phyloP scores from a whole-genome alignment of 2,888 invertebrate genomes.

The Metopia argyrocephala region DNA sequence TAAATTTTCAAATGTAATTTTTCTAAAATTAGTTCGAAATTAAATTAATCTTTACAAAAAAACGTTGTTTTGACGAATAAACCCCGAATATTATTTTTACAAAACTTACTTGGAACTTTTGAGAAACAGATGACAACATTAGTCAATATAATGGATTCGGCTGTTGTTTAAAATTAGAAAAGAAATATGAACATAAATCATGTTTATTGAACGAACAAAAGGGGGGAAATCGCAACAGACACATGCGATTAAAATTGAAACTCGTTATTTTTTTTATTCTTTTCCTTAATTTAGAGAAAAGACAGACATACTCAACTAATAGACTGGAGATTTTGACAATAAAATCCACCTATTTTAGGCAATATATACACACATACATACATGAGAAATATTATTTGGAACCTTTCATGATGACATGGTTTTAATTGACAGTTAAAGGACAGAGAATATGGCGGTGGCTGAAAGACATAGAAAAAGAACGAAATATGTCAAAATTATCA shows the following conservation, averaged over 20 bases:
- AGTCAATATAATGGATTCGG: slow-evolving; percentile 29
- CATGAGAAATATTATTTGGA: neutral
- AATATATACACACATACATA: neutral
- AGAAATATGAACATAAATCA: slow-evolving; percentile 50
- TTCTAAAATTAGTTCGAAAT: slow-evolving; percentile 23
- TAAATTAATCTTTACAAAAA: slow-evolving; percentile 22
- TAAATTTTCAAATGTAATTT: no score
- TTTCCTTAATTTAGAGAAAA: slow-evolving; percentile 29
- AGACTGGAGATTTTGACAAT: slow-evolving; percentile 73
- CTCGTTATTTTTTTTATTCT: slow-evolving; percentile 46
- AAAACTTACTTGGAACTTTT: neutral
- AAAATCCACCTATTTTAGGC: slow-evolving; percentile 72
- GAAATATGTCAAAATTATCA: slow-evolving; percentile 62
- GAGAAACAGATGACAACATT: slow-evolving; percentile 14
- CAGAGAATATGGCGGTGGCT: slow-evolving; percentile 51
- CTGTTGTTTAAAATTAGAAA: neutral
- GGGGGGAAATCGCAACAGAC: slow-evolving; percentile 1
- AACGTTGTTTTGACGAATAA: slow-evolving; percentile 3
- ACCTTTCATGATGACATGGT: neutral
- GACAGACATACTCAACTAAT: slow-evolving; percentile 72
- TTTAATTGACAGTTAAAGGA: neutral
- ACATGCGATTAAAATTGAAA: slow-evolving; percentile 52
- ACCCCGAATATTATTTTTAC: slow-evolving; percentile 6
- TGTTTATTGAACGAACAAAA: slow-evolving; percentile 45
- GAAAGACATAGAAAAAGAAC: slow-evolving; percentile 36